Evolutionary conservation across 2,113 vertebrate genomes (phyloP), one percentile per base, ranked within the genome.

Genomic region (Myocastor coypus): DNA sequence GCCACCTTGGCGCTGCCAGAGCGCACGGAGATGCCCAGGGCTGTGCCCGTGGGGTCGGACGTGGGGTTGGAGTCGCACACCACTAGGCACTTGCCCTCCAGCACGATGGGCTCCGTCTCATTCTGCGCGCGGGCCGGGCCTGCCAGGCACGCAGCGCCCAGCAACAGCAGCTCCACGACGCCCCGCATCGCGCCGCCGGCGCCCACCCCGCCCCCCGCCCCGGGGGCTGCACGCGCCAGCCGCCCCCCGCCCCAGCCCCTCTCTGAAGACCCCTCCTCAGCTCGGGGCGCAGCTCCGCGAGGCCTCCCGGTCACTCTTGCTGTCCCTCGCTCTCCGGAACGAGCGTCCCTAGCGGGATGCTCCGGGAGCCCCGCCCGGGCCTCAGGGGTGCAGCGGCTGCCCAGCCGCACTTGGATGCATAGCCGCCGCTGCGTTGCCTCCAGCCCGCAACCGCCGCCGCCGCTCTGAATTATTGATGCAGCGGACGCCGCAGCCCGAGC

Each of bases 1-100:
- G 99, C 99, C 97, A 99, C 99, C 98, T 99, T 99, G 96, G 99
- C 99, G 98, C 99, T 99, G 78, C 99, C 99, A 0, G 99, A 99
- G 96, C 99, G 99, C 98, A 99, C 99, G 7, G 99, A 99, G 97
- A 99, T 99, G 96, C 99, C 99, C 94, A 99, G 99, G 87, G 99
- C 99, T 1, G 99, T 99, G 96, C 99, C 99, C 40, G 99, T 99
- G 89, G 99, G 99, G 92, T 99, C 99, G 83, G 99, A 98, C 97
- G 99, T 98, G 84, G 99, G 99, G 98, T 99, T 99, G 97, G 99
- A 99, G 98, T 99, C 99, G 98, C 99, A 99, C 90, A 99, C 99
- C 97, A 99, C 99, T 93, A 99, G 98, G 95, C 99, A 99, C 98
- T 99, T 99, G 77, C 99, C 99, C 97, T 99, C 99, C 98, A 99